phyloP scores from a whole-genome alignment of 2,888 invertebrate genomes.

The Microplitis manilae region DNA sequence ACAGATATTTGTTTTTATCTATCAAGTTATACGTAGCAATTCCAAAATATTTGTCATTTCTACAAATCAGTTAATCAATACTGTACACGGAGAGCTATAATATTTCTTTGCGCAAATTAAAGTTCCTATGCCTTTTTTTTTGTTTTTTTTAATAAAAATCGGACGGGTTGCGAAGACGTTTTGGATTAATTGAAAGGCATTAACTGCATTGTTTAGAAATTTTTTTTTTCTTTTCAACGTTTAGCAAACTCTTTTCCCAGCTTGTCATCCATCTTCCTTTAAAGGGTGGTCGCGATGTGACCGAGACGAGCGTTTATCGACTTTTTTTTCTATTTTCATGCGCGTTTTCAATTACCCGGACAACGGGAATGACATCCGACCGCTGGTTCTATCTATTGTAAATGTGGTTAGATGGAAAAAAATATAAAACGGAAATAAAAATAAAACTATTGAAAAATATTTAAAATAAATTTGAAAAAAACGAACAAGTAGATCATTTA shows the following conservation, averaged over 20 bases:
- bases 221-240: conserved; percentile 4
- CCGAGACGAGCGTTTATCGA: conserved; percentile 20
- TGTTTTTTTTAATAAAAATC: neutral
- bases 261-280: conserved; percentile 17
- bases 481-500: neutral
- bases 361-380: conserved; percentile 39
- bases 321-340: conserved; percentile 45
- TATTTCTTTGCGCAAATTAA: neutral
- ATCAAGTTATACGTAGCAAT: neutral
- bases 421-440: neutral
- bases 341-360: conserved; percentile 52
- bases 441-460: conserved; percentile 10
- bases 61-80: conserved; percentile 8
- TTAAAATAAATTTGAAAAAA: conserved; percentile 30
- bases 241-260: neutral
- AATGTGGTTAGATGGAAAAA: neutral
- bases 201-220: conserved; percentile 6
- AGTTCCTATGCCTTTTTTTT: neutral
- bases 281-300: neutral
- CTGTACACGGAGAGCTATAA: neutral
- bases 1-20: neutral
- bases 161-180: neutral
- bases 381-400: conserved; percentile 24
- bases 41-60: neutral
- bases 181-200: neutral